Base-by-base conservation (phyloP, 2,797 vertebrate species). In the Poeciliopsis paucimaculata region DNA sequence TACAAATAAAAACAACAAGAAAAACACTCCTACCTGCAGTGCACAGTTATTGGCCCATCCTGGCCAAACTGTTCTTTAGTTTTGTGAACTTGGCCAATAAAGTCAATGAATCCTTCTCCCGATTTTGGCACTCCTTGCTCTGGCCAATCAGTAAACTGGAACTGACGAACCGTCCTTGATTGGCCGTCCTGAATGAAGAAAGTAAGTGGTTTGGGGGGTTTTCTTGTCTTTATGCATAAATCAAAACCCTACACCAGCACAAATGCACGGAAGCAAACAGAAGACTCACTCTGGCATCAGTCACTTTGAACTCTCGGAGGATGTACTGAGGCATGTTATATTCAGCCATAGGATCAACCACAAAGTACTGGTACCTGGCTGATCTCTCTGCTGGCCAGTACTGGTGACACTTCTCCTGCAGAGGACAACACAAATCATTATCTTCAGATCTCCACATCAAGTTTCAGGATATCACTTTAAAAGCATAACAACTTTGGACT, bases 311-410 rank as follows among this genome's bases (percentile, higher is more conserved):
- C 95, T 99, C 98, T 84, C 98, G 90, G 77, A 99, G 96, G 91
- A 99, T 99, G 91, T 99, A 99, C 84, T 99, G 98, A 74, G 98
- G 98, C 98, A 99, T 99, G 93, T 99, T 99, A 92, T 99, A 99
- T 86, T 99, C 98, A 2, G 98, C 98, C 98, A 99, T 99, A 72
- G 98, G 98, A 89, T 99, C 98, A 87, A 99, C 98, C 80, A 99
- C 98, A 90, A 99, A 99, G 95, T 99, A 99, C 92, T 99, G 98
- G 77, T 99, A 99, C 83, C 98, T 96, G 77, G 98, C 98, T 43
- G 98, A 99, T 76, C 98, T 96, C 88, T 99, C 98, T 0, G 98
- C 98, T 23, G 98, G 98, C 98, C 98, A 99, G 86, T 99, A 99
- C 84, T 99, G 98, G 89, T 99, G 98, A 87, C 98, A 99, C 91